Conservation (phyloP, 35 echinoderm and acorn worm species). For the Heliocidaris tuberculata region DNA sequence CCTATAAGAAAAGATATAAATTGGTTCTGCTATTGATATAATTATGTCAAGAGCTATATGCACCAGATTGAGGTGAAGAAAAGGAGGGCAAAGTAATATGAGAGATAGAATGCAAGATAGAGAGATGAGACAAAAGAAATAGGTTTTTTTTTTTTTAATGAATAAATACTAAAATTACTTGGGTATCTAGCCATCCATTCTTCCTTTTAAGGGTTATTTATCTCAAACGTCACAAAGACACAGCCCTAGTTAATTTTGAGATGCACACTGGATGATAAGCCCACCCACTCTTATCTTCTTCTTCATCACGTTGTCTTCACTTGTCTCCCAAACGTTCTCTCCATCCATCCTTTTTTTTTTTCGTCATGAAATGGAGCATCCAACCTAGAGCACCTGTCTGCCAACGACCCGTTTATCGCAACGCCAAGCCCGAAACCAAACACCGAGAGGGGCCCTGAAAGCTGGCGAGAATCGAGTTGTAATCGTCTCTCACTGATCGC, state of each 20-base stretch:
- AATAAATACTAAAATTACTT: background rate
- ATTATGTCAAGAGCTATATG: background rate
- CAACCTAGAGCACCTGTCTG: slow-evolving; percentile 7
- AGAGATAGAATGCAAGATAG: background rate
- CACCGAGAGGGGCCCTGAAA: slow-evolving; percentile 19
- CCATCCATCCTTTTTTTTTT: background rate
- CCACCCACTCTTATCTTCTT: background rate
- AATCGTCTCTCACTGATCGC: slow-evolving; percentile 3
- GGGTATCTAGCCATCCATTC: background rate
- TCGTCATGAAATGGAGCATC: background rate
- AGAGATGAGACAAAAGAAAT: background rate
- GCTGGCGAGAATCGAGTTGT: background rate
- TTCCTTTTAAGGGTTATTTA: background rate
- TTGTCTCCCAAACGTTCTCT: background rate
- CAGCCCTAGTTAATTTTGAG: background rate
- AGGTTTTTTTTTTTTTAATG: too few species aligned
- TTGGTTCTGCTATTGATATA: background rate
- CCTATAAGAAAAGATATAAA: background rate
- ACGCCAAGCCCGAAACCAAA: background rate
- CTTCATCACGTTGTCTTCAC: background rate
- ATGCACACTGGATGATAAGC: background rate
- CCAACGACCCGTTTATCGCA: background rate
- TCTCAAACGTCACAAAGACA: background rate
- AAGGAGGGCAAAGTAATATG: background rate
- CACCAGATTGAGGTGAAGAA: background rate